Evolutionary conservation across 35 echinoderm and acorn worm species (phyloP), one percentile per base, ranked within the genome.

Genomic region (Heliocidaris erythrogramma): DNA sequence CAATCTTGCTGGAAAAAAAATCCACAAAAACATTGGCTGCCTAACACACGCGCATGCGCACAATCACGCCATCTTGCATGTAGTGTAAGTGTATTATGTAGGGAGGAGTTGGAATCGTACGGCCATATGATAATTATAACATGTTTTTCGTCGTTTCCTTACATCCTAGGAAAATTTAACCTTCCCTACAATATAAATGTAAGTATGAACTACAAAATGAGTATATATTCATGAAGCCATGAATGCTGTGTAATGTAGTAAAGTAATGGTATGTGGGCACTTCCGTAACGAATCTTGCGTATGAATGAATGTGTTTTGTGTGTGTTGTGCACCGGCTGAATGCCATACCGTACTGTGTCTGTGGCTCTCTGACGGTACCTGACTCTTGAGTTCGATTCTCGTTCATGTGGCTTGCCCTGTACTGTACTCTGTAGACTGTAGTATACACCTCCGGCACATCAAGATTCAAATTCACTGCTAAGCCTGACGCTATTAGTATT

Each of bases 1-100:
- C 18, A 78, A 78, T 27, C 24, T 78, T 21, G 65, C 21, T 21
- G 27, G 17, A 78, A 27, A 78, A 78, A 71, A n/a, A 71, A 71
- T 78, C 27, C 65, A 78, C 65, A 78, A 78, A 78, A 78, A 78
- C 65, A 78, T 78, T 78, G 65, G 65, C 18, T 78, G 65, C 65
- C 18, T 7, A 7, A 27, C 65, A 42, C 87, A 89, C 87, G 29
- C 87, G 87, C 87, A 89, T 89, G 87, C 87, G 87, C 87, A 89
- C 32, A 48, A 89, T 47, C 12, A 89, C 87, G 87, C 87, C 87
- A 89, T 89, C 87, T 89, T 89, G 87, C 87, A 78, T 78, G 65
- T 21, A 89, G 29, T 89, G 87, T 89, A 89, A 14, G 87, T 14
- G 32, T 32, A 86, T 86, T 53, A 56, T 56, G 8, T 78, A 24